A percentile compares a stretch with the other conserved stretches of the same genome.
Evolutionary conservation across 2,797 vertebrate species (phyloP).

Genomic region (Enteromius treurensis): DNA sequence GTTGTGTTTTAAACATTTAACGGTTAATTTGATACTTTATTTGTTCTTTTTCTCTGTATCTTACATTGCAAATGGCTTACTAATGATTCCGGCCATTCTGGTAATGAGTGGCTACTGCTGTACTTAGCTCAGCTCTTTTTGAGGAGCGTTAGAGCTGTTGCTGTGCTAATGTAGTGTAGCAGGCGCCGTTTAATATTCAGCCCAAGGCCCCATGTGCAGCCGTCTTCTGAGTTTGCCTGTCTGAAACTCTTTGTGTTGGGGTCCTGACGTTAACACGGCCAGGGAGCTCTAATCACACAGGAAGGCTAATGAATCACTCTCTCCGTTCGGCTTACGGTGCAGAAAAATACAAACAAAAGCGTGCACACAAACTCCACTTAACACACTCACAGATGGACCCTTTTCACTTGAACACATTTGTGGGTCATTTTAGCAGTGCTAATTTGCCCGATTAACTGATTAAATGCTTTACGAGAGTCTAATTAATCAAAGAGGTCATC

Average conservation of each 20-base stretch:
- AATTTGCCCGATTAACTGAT: conserved; percentile 27
- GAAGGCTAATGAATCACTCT: conserved; percentile 59
- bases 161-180: conserved; percentile 57
- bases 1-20: conserved; percentile 14
- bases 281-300: conserved; percentile 59
- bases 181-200: conserved; percentile 65
- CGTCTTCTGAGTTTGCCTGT: conserved; percentile 62
- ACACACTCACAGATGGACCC: conserved; percentile 1
- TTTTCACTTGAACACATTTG: conserved; percentile 26
- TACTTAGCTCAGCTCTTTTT: conserved; percentile 77
- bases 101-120: conserved; percentile 77
- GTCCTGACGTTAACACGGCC: conserved; percentile 58
- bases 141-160: conserved; percentile 60
- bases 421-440: conserved; percentile 19
- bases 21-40: not conserved
- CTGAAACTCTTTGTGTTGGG: conserved; percentile 60
- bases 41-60: not conserved
- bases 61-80: conserved; percentile 55
- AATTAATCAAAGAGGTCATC: conserved; percentile 36
- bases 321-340: conserved; percentile 44
- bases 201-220: conserved; percentile 54
- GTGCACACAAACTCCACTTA: not conserved
- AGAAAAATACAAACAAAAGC: conserved; percentile 26
- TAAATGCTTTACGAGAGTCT: conserved; percentile 27
- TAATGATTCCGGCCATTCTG: conserved; percentile 68